These are phyloP conservation scores for Tigriopus japonicus DNA, from an alignment of 1,140 invertebrate genomes.

Conservation along the genomic window DNA sequence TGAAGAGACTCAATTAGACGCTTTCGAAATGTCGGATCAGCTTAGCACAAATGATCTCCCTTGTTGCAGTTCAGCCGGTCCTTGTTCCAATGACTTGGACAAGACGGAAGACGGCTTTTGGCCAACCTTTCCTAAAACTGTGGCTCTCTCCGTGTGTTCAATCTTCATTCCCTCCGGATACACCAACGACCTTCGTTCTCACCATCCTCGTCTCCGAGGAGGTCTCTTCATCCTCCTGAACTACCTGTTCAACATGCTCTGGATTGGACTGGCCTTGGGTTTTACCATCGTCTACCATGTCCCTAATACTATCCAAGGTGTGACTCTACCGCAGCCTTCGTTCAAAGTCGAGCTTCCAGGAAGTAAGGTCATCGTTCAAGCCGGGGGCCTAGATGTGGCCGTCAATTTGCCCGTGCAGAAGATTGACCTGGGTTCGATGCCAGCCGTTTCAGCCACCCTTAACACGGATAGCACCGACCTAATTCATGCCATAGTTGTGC, in stretches of 20 bases:
- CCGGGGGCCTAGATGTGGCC: background rate
- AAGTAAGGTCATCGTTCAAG: background rate
- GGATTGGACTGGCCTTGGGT: background rate
- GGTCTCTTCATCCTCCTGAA: background rate
- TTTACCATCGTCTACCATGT: background rate
- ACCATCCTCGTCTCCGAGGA: slow-evolving; percentile 1
- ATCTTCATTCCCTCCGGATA: slow-evolving; percentile 1
- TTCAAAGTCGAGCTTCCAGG: background rate
- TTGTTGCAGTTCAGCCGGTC: too few relatives aligned
- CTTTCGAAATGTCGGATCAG: too few relatives aligned
- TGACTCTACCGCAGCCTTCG: background rate
- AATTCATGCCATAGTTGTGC: background rate
- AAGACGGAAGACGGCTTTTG: too few relatives aligned
- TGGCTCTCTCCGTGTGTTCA: background rate
- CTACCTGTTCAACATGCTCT: background rate
- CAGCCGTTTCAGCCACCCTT: background rate
- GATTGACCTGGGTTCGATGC: slow-evolving; percentile 5
- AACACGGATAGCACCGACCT: background rate
- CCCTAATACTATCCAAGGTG: background rate
- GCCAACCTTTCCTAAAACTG: background rate
- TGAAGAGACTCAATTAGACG: too few relatives aligned
- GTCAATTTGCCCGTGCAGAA: background rate
- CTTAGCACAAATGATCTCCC: too few relatives aligned
- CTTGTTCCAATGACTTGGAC: too few relatives aligned
- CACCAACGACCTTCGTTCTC: background rate